These are phyloP conservation scores for Caenorhabditis brenneri DNA, from an alignment of 1,140 invertebrate species.

Conservation along the genomic window DNA sequence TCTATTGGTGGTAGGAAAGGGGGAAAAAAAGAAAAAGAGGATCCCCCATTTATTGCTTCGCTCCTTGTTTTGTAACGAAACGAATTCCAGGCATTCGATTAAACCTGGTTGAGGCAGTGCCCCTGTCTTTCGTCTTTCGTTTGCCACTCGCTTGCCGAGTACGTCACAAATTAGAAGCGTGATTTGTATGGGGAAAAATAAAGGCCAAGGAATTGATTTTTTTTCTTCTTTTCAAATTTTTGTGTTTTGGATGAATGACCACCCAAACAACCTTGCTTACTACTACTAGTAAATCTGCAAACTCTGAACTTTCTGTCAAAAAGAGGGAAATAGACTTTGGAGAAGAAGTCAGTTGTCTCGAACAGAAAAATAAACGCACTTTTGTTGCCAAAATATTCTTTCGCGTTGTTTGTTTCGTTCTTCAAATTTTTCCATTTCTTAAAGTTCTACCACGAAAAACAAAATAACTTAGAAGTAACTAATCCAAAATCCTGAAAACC, in stretches of 20 bases:
- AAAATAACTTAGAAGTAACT: too few relatives aligned
- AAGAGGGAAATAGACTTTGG: neutral
- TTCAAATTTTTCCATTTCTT: too few relatives aligned
- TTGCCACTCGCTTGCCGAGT: neutral
- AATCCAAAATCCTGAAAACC: too few relatives aligned
- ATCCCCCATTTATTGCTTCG: neutral
- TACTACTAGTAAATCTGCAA: too few relatives aligned
- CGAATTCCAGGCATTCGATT: conserved; percentile 38
- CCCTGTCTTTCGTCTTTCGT: conserved; percentile 1
- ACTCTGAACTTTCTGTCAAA: neutral
- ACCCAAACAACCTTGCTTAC: too few relatives aligned
- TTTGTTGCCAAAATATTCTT: neutral
- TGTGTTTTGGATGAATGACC: too few relatives aligned
- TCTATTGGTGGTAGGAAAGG: neutral
- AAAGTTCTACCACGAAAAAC: too few relatives aligned
- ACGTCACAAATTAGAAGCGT: conserved; percentile 26
- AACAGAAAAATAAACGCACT: neutral
- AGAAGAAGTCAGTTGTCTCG: neutral
- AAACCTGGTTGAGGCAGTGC: conserved; percentile 26
- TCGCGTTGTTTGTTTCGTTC: neutral
- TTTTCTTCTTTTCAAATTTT: neutral
- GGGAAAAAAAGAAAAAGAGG: neutral
- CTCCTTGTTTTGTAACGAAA: conserved; percentile 4
- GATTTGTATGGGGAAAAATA: neutral
- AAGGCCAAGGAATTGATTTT: neutral